phyloP scores from a whole-genome alignment of 2,888 invertebrate genomes.

The Pristionchus fissidentatus region DNA sequence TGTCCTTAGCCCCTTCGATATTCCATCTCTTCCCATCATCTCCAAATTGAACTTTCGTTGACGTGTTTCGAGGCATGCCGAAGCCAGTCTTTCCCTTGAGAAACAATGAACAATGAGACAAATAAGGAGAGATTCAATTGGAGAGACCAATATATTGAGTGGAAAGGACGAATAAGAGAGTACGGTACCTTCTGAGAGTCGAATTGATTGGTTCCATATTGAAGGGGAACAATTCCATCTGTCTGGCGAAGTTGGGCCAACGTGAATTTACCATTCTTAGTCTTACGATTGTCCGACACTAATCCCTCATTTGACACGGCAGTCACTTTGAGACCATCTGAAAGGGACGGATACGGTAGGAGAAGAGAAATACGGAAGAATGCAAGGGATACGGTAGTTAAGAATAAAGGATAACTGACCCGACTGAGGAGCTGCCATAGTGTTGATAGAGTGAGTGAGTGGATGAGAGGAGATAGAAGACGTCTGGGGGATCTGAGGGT shows the following conservation, averaged over 20 bases:
- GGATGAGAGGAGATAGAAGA: conserved; percentile 24
- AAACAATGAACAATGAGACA: neutral
- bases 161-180: neutral
- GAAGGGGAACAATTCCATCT: conserved; percentile 73
- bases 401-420: conserved; percentile 30
- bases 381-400: neutral
- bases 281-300: conserved; percentile 55
- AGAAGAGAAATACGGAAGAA: neutral
- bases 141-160: neutral
- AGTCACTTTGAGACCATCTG: conserved; percentile 54
- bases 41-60: conserved; percentile 69
- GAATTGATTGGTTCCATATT: conserved; percentile 73
- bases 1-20: conserved; percentile 61
- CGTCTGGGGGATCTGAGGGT: conserved; percentile 9
- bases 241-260: conserved; percentile 68
- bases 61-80: conserved; percentile 74
- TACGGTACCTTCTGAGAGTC: conserved; percentile 68
- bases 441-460: conserved; percentile 21
- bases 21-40: conserved; percentile 67
- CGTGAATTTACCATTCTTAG: conserved; percentile 63
- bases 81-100: conserved; percentile 73
- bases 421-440: conserved; percentile 37
- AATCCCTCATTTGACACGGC: conserved; percentile 49
- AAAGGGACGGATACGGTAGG: neutral
- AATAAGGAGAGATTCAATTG: neutral